These are phyloP conservation scores for Drosophila neonasuta DNA, from an alignment of 2,888 invertebrate genomes.

Conservation along the genomic window DNA sequence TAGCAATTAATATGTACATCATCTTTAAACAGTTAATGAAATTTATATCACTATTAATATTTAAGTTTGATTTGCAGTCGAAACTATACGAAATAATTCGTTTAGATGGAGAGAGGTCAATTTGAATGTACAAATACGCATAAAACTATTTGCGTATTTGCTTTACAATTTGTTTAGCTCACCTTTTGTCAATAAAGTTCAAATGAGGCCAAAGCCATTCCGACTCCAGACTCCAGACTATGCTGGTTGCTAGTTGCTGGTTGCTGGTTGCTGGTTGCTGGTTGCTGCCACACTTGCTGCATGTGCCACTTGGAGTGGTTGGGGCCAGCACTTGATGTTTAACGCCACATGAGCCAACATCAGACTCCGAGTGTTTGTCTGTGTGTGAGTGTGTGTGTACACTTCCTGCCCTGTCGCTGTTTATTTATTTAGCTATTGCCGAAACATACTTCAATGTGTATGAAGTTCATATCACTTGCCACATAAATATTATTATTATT, in stretches of 20 bases:
- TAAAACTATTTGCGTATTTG: constrained; percentile 13
- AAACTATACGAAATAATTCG: background rate
- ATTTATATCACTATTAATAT: background rate
- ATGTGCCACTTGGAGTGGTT: constrained; percentile 16
- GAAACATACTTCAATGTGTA: constrained; percentile 53
- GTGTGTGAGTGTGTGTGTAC: constrained; percentile 14
- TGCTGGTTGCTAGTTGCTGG: too few species aligned
- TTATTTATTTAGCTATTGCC: constrained; percentile 70
- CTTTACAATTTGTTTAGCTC: constrained; percentile 7
- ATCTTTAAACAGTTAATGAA: background rate
- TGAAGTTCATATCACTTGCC: constrained; percentile 66
- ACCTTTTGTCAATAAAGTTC: constrained; percentile 10
- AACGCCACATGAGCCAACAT: constrained; percentile 51
- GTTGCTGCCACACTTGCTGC: constrained; percentile 44
- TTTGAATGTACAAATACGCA: background rate
- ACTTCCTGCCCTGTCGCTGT: constrained; percentile 45
- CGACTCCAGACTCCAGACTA: background rate
- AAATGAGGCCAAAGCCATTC: constrained; percentile 6
- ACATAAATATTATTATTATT: constrained; percentile 76
- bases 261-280: background rate
- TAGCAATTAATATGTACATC: background rate
- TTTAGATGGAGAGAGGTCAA: background rate
- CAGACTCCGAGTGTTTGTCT: constrained; percentile 1
- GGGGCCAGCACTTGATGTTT: constrained; percentile 33
- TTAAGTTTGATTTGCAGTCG: background rate